Base-by-base conservation (phyloP, 2,797 vertebrate species). In the Enteromius viviparus region DNA sequence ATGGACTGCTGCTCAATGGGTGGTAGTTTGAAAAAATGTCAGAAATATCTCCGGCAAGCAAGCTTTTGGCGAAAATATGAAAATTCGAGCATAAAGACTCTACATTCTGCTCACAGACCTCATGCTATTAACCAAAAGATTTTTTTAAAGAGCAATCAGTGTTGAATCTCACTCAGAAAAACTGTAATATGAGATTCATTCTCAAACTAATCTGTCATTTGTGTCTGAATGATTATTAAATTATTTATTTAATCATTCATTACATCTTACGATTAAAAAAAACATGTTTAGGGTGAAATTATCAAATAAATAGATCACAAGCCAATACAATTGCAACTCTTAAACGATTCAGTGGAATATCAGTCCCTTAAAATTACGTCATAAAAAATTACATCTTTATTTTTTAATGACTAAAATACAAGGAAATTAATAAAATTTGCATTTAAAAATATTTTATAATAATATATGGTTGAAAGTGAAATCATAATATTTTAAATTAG, bases 1-100 rank as follows among this genome's bases (percentile, higher is more conserved):
- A 76, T 71, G 60, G 71, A 55, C 79, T n/a, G 32, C 65, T 37
- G 66, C 84, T 78, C 79, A 26, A 53, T 21, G 53, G 66, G 47
- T 55, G 75, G 47, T 51, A 3, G 45, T 65, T 51, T 23, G 58
- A 64, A 58, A 26, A 34, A 70, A 64, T 26, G 42, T 10, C 70
- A 26, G 70, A 62, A 49, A 49, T 29, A 21, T 32, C 53, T 58
- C 6, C 17, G 0, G 58, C 55, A 21, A 26, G 29, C 58, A 37
- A 74, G 55, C 42, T 62, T n/a, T 62, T 72, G 79, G 26, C 4
- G 0, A 49, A 62, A 64, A 72, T 47, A 62, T 40, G 8, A 32
- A 23, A 62, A 72, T 10, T 23, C 2, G 19, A 21, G 26, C 17
- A 26, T 15, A 42, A 58, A 42, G 21, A 58, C 19, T 29, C 26